These are phyloP conservation scores for Hoplostethus atlanticus DNA, from an alignment of 2,797 vertebrate genomes.

Conservation along the genomic window DNA sequence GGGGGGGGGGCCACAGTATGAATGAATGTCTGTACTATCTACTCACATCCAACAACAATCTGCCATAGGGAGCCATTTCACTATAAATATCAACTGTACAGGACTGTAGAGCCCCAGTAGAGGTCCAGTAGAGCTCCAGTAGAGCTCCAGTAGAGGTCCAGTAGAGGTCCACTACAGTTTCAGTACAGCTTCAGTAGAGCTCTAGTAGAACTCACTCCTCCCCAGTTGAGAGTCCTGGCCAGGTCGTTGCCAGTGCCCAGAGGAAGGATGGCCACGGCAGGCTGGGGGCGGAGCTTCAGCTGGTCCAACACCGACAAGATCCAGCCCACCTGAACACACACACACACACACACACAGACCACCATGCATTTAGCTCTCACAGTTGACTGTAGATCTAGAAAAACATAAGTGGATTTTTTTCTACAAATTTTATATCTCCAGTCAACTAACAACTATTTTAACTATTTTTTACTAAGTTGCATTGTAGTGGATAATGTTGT, in stretches of 20 bases:
- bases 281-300: constrained; percentile 90
- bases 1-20: constrained; percentile 6
- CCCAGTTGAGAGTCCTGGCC: constrained; percentile 97
- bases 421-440: too few species aligned
- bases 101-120: too few species aligned
- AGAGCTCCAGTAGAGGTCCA: background rate
- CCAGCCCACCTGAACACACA: constrained; percentile 91
- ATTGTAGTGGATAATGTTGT: background rate
- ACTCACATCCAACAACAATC: too few species aligned
- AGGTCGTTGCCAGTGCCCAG: constrained; percentile 96
- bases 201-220: constrained; percentile 87
- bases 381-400: too few species aligned
- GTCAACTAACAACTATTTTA: too few species aligned
- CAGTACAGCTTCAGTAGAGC: background rate
- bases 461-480: too few species aligned
- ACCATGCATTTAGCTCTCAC: too few species aligned
- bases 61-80: too few species aligned
- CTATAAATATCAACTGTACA: too few species aligned
- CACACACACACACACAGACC: constrained; percentile 3
- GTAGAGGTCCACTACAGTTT: background rate
- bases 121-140: background rate
- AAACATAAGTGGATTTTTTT: too few species aligned
- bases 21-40: too few species aligned
- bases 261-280: constrained; percentile 93
- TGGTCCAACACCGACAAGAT: constrained; percentile 95